These are phyloP conservation scores for Archivesica marissinica DNA, from an alignment of 1,140 invertebrate species.

Conservation along the genomic window DNA sequence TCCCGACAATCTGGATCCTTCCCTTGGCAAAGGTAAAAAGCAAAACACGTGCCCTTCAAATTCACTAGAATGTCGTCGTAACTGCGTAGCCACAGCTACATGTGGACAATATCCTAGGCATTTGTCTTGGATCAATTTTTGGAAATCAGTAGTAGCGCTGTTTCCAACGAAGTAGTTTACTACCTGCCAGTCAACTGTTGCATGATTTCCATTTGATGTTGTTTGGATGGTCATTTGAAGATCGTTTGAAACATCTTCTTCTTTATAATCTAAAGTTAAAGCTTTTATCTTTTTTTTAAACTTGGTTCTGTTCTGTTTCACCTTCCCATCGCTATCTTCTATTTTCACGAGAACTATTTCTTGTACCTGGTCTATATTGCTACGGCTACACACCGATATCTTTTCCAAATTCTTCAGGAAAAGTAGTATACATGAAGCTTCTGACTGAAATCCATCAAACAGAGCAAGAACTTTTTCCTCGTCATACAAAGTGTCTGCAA, in stretches of 20 bases:
- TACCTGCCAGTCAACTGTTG: slow-evolving; percentile 56
- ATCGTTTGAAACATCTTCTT: background rate
- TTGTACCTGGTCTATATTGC: background rate
- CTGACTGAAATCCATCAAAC: slow-evolving; percentile 64
- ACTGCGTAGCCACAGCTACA: slow-evolving; percentile 74
- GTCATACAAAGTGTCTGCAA: slow-evolving; percentile 67
- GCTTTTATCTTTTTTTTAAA: background rate
- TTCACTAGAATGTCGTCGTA: background rate
- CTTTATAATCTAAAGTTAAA: background rate
- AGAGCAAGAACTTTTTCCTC: slow-evolving; percentile 66
- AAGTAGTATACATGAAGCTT: slow-evolving; percentile 64
- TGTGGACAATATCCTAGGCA: slow-evolving; percentile 71
- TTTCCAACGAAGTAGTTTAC: slow-evolving; percentile 62
- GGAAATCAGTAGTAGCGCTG: slow-evolving; percentile 50
- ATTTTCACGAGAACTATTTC: background rate
- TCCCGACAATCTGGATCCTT: slow-evolving; percentile 71
- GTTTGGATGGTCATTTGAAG: background rate
- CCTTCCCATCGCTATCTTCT: background rate
- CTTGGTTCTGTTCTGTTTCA: background rate
- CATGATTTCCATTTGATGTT: background rate
- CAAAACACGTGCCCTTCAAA: slow-evolving; percentile 79
- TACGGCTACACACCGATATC: background rate
- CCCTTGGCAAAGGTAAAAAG: slow-evolving; percentile 78
- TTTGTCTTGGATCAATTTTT: slow-evolving; percentile 60
- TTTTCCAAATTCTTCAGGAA: slow-evolving; percentile 67